Conservation (phyloP, 1,140 invertebrate species). For the Pristionchus pacificus region DNA sequence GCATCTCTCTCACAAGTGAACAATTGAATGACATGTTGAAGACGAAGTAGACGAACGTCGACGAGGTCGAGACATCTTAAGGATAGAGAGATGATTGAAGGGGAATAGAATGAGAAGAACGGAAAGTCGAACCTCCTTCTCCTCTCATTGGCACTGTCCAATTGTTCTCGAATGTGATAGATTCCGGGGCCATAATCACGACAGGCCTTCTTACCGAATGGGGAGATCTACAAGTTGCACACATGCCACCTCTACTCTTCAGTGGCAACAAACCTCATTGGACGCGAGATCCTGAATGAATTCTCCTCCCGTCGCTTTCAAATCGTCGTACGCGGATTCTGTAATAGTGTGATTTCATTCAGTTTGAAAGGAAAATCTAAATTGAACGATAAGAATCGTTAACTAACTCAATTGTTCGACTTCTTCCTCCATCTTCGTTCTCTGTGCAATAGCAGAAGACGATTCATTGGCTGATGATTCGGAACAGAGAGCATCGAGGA, state of each 20-base stretch:
- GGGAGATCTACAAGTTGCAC: too few species aligned
- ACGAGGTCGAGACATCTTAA: slow-evolving; percentile 58
- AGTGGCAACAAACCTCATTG: slow-evolving; percentile 2
- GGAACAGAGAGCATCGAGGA: slow-evolving; percentile 43
- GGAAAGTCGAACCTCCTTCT: slow-evolving; percentile 21
- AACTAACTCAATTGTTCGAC: slow-evolving; percentile 24
- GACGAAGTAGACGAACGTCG: slow-evolving; percentile 58
- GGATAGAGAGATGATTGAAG: too few species aligned
- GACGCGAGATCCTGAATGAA: slow-evolving; percentile 13
- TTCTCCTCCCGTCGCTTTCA: slow-evolving; percentile 42
- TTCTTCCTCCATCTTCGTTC: slow-evolving; percentile 26
- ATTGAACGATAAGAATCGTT: slow-evolving; percentile 4
- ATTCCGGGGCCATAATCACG: slow-evolving; percentile 13
- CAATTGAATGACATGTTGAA: slow-evolving; percentile 61
- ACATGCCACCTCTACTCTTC: neutral
- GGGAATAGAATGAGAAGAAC: too few species aligned
- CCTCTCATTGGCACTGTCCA: slow-evolving; percentile 12
- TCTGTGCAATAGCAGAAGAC: slow-evolving; percentile 23
- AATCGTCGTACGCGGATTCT: slow-evolving; percentile 48
- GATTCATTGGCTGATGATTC: slow-evolving; percentile 54
- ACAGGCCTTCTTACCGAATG: neutral
- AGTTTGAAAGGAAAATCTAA: neutral
- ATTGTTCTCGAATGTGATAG: slow-evolving; percentile 11
- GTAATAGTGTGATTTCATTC: neutral
- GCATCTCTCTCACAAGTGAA: slow-evolving; percentile 60